Conservation (phyloP, 2,888 invertebrate species). For the Rugalucina vietnamica region DNA sequence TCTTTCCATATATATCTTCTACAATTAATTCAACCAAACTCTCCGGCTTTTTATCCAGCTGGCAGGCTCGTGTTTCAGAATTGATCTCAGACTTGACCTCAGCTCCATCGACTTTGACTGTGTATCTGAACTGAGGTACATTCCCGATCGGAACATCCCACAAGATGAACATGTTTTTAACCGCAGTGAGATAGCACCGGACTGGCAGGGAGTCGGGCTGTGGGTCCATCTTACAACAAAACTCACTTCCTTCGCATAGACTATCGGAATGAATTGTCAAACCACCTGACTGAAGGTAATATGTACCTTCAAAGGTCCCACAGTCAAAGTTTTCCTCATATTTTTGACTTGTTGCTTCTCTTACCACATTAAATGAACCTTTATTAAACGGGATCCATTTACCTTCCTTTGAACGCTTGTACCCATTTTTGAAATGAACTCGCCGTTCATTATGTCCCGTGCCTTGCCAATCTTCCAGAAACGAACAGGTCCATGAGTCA, state of each 20-base stretch:
- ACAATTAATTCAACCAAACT: conserved; percentile 51
- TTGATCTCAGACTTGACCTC: conserved; percentile 45
- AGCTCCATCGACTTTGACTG: conserved; percentile 48
- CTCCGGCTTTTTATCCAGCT: conserved; percentile 31
- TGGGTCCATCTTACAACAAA: conserved; percentile 20
- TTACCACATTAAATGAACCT: conserved; percentile 61
- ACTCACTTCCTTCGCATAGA: conserved; percentile 41
- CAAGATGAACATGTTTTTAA: conserved; percentile 34
- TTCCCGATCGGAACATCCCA: conserved; percentile 62
- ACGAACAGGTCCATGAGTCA: conserved; percentile 59
- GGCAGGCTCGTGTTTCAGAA: conserved; percentile 49
- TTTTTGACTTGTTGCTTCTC: conserved; percentile 47
- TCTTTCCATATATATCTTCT: conserved; percentile 56
- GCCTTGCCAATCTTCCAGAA: conserved; percentile 71
- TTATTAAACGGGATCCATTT: conserved; percentile 64
- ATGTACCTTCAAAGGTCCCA: conserved; percentile 45
- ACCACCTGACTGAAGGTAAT: conserved; percentile 68
- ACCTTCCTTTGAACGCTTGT: conserved; percentile 54
- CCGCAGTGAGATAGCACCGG: conserved; percentile 51
- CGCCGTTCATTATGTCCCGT: conserved; percentile 60
- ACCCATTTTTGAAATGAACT: conserved; percentile 63
- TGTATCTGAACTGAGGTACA: conserved; percentile 67
- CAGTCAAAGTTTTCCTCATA: conserved; percentile 60
- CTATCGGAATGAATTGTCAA: conserved; percentile 51
- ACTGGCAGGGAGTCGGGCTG: conserved; percentile 55